Evolutionary conservation across 2,113 vertebrate genomes (phyloP).

Genomic region (Oreotrochilus melanogaster): DNA sequence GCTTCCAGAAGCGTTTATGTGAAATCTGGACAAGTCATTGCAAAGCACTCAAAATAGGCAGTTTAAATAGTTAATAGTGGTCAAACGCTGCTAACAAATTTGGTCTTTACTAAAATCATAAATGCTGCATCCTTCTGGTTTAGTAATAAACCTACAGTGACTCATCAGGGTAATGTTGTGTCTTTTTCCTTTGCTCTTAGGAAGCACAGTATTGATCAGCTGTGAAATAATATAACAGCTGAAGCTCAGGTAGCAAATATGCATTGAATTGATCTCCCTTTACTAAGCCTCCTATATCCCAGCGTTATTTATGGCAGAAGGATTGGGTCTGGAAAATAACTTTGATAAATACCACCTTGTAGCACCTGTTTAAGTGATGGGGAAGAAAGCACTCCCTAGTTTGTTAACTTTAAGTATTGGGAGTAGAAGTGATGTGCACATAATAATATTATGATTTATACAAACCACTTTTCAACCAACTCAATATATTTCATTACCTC

Average conservation of each 20-base stretch:
- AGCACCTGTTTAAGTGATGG: conserved; percentile 72
- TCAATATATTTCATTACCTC: conserved; percentile 79
- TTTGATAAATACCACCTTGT: conserved; percentile 28
- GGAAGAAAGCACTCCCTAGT: conserved; percentile 67
- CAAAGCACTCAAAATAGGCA: background rate
- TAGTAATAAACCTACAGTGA: conserved; percentile 65
- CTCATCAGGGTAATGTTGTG: conserved; percentile 68
- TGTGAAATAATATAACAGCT: conserved; percentile 85
- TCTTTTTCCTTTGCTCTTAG: conserved; percentile 69
- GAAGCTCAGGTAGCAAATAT: conserved; percentile 88
- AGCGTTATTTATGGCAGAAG: conserved; percentile 76
- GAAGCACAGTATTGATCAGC: conserved; percentile 84
- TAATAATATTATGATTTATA: conserved; percentile 83
- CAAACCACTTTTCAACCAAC: conserved; percentile 74
- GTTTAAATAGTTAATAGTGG: background rate
- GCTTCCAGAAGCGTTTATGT: background rate
- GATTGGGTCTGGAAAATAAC: conserved; percentile 46
- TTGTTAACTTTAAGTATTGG: conserved; percentile 81
- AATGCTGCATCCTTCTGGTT: conserved; percentile 54
- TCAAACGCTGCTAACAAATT: conserved; percentile 20
- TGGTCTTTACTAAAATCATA: conserved; percentile 33
- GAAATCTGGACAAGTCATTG: background rate
- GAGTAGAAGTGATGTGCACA: conserved; percentile 68
- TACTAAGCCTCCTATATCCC: conserved; percentile 71
- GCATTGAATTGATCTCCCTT: conserved; percentile 84